Percentiles rank a stretch among this genome's conserved stretches.
Conservation (phyloP, 2,113 vertebrate species). For the Dipodomys stephensi region DNA sequence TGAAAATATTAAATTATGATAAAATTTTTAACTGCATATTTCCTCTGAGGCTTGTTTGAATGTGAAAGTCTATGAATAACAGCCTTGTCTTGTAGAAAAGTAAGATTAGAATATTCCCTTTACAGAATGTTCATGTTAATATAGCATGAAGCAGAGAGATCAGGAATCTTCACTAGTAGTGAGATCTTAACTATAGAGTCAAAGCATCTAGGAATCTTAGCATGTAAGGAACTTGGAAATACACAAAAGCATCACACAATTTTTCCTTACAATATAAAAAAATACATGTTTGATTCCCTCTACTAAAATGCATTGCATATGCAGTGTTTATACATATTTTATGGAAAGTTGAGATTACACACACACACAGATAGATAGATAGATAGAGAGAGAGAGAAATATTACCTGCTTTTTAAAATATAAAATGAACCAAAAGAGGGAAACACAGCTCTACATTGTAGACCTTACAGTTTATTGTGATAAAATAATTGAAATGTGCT, state of each 20-base stretch:
- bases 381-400: background rate
- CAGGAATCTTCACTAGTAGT: background rate
- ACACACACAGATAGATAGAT: too few species aligned
- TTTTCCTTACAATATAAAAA: background rate
- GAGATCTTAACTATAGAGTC: fast-evolving
- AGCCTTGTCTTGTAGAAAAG: background rate
- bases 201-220: too few species aligned
- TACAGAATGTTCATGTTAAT: background rate
- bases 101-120: background rate
- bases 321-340: background rate
- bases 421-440: background rate
- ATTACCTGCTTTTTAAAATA: background rate
- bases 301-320: background rate
- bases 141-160: background rate
- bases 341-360: too few species aligned
- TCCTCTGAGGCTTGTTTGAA: background rate
- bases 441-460: background rate
- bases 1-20: background rate
- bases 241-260: background rate
- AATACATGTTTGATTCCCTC: too few species aligned
- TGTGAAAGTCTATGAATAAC: background rate
- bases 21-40: background rate
- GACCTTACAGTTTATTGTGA: background rate
- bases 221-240: background rate
- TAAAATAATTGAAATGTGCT: background rate